Conservation (phyloP, 2,113 vertebrate genomes). For the Rhineura floridana region DNA sequence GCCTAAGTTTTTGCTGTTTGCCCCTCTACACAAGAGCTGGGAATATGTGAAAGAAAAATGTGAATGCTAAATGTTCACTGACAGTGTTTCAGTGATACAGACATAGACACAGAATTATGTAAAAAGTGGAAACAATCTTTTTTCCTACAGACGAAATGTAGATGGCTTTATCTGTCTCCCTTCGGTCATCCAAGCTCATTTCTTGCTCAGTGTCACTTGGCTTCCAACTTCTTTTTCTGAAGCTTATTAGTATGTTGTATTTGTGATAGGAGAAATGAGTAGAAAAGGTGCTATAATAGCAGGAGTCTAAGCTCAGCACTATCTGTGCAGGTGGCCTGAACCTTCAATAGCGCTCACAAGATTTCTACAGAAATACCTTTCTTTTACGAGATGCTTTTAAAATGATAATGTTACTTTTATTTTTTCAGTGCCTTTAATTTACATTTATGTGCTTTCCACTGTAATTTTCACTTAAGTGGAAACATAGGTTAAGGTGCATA, state of each 20-base stretch:
- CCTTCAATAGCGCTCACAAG: constrained; percentile 31
- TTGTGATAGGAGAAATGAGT: constrained; percentile 21
- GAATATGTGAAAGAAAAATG: constrained; percentile 15
- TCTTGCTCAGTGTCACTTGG: constrained; percentile 2
- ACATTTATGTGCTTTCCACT: constrained; percentile 55
- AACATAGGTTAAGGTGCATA: constrained; percentile 36
- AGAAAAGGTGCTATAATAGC: neutral
- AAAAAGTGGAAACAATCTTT: constrained; percentile 8
- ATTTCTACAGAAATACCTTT: constrained; percentile 50
- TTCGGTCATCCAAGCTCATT: neutral
- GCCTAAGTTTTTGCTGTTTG: constrained; percentile 29
- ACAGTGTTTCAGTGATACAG: neutral
- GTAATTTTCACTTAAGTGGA: constrained; percentile 58
- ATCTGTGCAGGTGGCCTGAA: neutral
- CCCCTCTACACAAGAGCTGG: neutral
- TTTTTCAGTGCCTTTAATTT: constrained; percentile 49
- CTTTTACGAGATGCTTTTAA: constrained; percentile 6
- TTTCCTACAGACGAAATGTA: neutral
- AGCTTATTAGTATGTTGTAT: neutral
- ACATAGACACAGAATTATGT: neutral
- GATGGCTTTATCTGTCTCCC: neutral
- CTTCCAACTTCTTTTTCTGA: neutral
- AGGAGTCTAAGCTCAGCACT: neutral
- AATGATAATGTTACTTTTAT: constrained; percentile 36
- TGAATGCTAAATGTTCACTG: constrained; percentile 7